Base-by-base conservation (phyloP, 2,113 vertebrate species). In the Cnemophilus loriae region DNA sequence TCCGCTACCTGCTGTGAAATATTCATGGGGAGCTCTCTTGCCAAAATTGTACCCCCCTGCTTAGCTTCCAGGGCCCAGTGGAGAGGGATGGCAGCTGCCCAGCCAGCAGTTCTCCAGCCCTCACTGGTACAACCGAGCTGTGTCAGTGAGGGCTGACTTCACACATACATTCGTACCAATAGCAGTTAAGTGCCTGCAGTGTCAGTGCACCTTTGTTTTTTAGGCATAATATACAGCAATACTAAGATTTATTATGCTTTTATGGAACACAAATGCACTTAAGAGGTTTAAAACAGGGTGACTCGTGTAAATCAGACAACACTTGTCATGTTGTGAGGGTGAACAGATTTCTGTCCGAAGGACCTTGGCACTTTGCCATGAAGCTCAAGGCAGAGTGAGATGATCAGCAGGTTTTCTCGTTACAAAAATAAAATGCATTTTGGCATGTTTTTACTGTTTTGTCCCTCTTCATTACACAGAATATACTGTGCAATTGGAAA, bases 91-190 rank as follows among this genome's bases (percentile, higher is more conserved):
- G 53, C 78, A 84, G 37, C 41, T 70, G 79, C 87, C 64, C 46
- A 61, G 41, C n/a, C 56, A 65, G 56, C 37, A 41, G 52, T 42
- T 84, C 35, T 55, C 20, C 63, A 50, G 19, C 35, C 76, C 59
- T 71, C 33, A 6, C 42, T 69, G 82, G 23, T 76, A 13, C 16
- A 39, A 23, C 30, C 0, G 0, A 67, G 19, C 77, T 52, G 35
- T 30, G 21, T 39, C 67, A 65, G 32, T 6, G 30, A 42, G 80
- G 59, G 20, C 65, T 83, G 60, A 37, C 63, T 77, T 78, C 19
- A 71, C 8, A 2, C 18, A 1, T 17, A 11, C 1, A 5, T 71
- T 92, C 0, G 0, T 86, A 44, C 37, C 39, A 19, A 42, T 6
- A 68, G 52, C 55, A 42, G 41, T 90, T 61, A 59, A 86, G 69